Evolutionary conservation across 2,888 invertebrate genomes (phyloP).

Genomic region (Anoncus sp.): DNA sequence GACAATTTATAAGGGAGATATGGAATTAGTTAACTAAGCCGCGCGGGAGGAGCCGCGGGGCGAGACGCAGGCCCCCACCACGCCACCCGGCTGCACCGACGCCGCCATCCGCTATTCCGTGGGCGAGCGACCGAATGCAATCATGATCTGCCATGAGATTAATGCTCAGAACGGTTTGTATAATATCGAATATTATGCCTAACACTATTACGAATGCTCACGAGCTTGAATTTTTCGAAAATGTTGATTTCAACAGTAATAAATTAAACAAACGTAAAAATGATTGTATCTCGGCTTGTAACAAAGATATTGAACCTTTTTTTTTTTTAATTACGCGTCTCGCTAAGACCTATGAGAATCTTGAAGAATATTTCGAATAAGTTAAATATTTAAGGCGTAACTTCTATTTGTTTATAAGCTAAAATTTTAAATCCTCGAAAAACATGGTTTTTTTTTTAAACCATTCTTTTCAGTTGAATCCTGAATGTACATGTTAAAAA

Average conservation of each 20-base stretch:
- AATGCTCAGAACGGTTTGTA: neutral
- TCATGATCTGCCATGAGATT: neutral
- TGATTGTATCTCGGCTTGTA: too few species aligned
- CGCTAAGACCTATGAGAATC: neutral
- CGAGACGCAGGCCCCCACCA: neutral
- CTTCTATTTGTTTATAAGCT: neutral
- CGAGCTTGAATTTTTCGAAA: too few species aligned
- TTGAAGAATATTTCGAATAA: neutral
- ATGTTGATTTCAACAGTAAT: too few species aligned
- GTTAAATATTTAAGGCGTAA: neutral
- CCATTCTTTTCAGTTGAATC: neutral
- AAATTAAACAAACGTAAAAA: too few species aligned
- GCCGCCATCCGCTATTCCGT: neutral
- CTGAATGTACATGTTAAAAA: too few species aligned
- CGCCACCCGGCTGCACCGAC: neutral
- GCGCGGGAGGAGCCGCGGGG: neutral
- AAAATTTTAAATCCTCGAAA: neutral
- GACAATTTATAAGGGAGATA: too few species aligned
- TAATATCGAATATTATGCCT: too few species aligned
- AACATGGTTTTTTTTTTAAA: neutral
- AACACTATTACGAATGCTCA: too few species aligned
- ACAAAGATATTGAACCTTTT: neutral
- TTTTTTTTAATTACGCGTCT: neutral
- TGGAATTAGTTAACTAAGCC: too few species aligned
- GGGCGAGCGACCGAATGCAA: neutral